A percentile compares a stretch with the other conserved stretches of the same genome.
Evolutionary conservation across 2,888 invertebrate species (phyloP).

Genomic region (Nasonia oneida): DNA sequence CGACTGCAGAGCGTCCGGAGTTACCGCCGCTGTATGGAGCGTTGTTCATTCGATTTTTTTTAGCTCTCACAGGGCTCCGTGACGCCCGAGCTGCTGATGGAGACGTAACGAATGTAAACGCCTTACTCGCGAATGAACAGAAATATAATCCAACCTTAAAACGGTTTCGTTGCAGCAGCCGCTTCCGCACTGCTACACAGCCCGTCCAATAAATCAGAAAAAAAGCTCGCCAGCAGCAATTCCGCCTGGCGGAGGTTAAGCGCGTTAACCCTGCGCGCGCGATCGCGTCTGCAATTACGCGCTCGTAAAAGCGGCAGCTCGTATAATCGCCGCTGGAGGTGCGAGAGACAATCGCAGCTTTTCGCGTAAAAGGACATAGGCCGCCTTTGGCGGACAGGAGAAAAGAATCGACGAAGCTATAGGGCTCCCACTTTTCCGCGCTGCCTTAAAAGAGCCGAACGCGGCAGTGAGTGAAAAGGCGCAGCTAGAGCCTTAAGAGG

Average conservation of each 20-base stretch:
- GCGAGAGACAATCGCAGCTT: conserved; percentile 7
- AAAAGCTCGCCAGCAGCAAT: not conserved
- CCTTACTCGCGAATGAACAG: not conserved
- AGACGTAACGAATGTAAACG: not conserved
- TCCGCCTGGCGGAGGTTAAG: not conserved
- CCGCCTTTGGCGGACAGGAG: no score
- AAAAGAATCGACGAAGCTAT: not conserved
- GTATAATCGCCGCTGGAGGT: conserved; percentile 8
- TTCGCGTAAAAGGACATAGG: not conserved
- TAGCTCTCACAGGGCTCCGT: not conserved
- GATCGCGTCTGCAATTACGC: not conserved
- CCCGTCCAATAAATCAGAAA: not conserved
- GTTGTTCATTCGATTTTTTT: not conserved
- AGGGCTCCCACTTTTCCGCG: not conserved
- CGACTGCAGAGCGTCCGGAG: not conserved
- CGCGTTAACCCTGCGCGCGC: not conserved
- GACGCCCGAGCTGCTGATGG: not conserved
- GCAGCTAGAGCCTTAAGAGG: conserved; percentile 4
- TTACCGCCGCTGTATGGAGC: not conserved
- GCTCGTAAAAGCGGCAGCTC: not conserved
- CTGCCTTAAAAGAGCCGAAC: conserved; percentile 14
- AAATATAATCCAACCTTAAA: not conserved
- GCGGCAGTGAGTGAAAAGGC: conserved; percentile 14
- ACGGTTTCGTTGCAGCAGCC: not conserved
- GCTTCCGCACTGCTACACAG: not conserved